These are phyloP conservation scores for Pluvianellus socialis DNA, from an alignment of 2,113 vertebrate genomes.

Conservation along the genomic window DNA sequence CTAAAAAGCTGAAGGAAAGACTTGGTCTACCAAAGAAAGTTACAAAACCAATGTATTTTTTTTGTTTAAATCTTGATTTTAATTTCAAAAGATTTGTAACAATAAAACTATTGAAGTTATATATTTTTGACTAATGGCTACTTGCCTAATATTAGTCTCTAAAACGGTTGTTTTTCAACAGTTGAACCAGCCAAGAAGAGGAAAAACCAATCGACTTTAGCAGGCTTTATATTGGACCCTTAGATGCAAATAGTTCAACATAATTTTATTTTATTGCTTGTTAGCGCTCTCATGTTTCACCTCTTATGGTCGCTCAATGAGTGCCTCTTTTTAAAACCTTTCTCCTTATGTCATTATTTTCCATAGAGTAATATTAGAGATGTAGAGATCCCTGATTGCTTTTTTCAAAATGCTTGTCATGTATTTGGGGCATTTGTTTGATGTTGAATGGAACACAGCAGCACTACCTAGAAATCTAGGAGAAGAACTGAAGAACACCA, in stretches of 20 bases:
- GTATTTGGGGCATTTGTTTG: constrained; percentile 45
- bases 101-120: neutral
- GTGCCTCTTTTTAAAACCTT: constrained; percentile 33
- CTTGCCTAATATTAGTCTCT: neutral
- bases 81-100: neutral
- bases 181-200: neutral
- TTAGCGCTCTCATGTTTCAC: constrained; percentile 34
- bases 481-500: constrained; percentile 28
- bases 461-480: neutral
- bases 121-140: neutral
- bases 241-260: neutral
- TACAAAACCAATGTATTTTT: neutral
- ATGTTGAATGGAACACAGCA: constrained; percentile 44
- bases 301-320: neutral
- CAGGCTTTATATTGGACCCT: neutral
- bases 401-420: constrained; percentile 6
- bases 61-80: neutral
- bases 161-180: neutral
- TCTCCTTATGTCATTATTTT: constrained; percentile 38
- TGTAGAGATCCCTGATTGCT: constrained; percentile 27
- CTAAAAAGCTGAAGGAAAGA: neutral
- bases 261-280: constrained; percentile 50
- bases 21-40: neutral
- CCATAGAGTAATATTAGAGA: constrained; percentile 12
- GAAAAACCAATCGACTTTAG: neutral